A percentile compares a stretch with the other conserved stretches of the same genome.
These are phyloP conservation scores for Styela plicata DNA, from an alignment of 23 tunicate species.

Conservation along the genomic window DNA sequence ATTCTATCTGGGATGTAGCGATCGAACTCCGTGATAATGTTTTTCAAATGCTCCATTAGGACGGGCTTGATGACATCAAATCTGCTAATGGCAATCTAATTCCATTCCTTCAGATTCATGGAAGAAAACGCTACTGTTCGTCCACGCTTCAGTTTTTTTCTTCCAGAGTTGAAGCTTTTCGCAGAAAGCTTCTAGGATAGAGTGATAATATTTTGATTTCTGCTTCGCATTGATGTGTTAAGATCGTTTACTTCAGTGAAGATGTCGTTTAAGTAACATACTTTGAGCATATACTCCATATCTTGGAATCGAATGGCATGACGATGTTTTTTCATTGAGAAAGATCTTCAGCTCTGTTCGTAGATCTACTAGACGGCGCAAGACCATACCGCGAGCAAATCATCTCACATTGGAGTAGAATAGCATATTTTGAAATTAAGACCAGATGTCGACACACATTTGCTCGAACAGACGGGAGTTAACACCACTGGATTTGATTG, in stretches of 20 bases:
- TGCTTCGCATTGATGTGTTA: conserved; percentile 53
- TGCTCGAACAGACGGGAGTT: conserved; percentile 78
- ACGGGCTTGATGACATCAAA: conserved; percentile 54
- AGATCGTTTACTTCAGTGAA: conserved; percentile 36
- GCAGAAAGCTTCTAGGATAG: conserved; percentile 64
- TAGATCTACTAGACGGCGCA: conserved; percentile 61
- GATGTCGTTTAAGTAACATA: conserved; percentile 58
- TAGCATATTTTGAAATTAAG: conserved; percentile 37
- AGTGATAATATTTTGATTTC: conserved; percentile 45
- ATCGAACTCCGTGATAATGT: conserved; percentile 63
- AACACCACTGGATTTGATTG: conserved; percentile 58
- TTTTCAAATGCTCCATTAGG: conserved; percentile 41
- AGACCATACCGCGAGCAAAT: conserved; percentile 49
- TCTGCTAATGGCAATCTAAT: conserved; percentile 42
- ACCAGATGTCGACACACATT: conserved; percentile 39
- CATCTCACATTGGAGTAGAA: conserved; percentile 46
- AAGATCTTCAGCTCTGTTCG: conserved; percentile 43
- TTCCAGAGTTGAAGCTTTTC: conserved; percentile 57
- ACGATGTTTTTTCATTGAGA: conserved; percentile 39
- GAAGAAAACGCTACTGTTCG: conserved; percentile 40
- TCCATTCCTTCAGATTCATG: conserved; percentile 49
- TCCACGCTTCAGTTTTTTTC: conserved; percentile 43
- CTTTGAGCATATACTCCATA: conserved; percentile 45
- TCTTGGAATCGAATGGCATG: conserved; percentile 40
- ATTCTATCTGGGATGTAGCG: conserved; percentile 56